These are phyloP conservation scores for Tuberolachnus salignus DNA, from an alignment of 2,888 invertebrate genomes.

Conservation along the genomic window DNA sequence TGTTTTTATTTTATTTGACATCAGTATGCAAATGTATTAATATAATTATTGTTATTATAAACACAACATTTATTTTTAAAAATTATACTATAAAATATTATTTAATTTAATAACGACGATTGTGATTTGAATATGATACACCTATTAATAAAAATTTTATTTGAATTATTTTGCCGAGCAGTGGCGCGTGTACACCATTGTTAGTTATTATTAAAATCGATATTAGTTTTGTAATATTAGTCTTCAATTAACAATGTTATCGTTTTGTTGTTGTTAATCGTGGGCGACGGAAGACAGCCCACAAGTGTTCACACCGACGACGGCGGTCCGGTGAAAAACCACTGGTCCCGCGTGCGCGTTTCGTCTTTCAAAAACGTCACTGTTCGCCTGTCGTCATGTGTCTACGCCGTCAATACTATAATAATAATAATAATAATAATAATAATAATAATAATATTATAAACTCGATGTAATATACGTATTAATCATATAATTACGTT, in stretches of 20 bases:
- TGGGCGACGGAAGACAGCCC: no score
- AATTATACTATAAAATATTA: constrained; percentile 24
- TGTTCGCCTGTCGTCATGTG: no score
- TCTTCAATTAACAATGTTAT: background rate
- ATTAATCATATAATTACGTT: no score
- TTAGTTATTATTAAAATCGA: background rate
- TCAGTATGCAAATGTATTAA: background rate
- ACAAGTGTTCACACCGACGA: background rate
- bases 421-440: no score
- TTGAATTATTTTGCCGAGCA: background rate
- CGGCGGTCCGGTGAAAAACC: background rate
- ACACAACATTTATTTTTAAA: constrained; percentile 1
- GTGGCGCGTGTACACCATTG: background rate
- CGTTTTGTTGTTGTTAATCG: background rate
- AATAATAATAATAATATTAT: no score
- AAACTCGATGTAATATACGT: no score
- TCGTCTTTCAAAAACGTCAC: background rate
- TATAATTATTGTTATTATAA: background rate
- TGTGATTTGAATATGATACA: constrained; percentile 47
- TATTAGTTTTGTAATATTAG: background rate
- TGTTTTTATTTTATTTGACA: constrained; percentile 24
- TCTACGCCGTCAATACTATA: no score
- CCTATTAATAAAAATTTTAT: constrained; percentile 36
- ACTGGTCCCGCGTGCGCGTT: background rate
- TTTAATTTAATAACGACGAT: constrained; percentile 28